These are phyloP conservation scores for Anolis sagrei DNA, from an alignment of 2,113 vertebrate genomes.

Conservation along the genomic window DNA sequence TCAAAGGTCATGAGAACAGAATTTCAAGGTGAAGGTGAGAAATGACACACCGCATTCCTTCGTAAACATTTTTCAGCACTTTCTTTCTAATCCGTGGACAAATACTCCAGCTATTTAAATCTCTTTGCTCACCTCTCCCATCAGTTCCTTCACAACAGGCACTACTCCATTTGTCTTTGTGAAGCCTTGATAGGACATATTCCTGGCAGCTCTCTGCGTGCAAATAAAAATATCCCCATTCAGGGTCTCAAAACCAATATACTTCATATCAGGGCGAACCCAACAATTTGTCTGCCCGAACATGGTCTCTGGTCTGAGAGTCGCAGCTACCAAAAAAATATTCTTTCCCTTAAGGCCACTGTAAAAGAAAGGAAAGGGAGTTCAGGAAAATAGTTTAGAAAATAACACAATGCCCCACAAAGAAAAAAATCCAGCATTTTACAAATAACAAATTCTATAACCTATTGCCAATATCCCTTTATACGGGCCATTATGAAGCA, in stretches of 20 bases:
- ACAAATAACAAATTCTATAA: neutral
- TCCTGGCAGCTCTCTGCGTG: conserved; percentile 89
- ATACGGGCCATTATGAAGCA: neutral
- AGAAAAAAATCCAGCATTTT: neutral
- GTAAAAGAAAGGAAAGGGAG: conserved; percentile 6
- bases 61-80: neutral
- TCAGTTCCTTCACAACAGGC: conserved; percentile 90
- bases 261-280: conserved; percentile 94
- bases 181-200: conserved; percentile 97
- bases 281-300: conserved; percentile 99
- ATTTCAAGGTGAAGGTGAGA: neutral
- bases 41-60: neutral
- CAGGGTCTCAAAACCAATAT: conserved; percentile 89
- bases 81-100: accelerated
- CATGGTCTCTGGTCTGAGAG: conserved; percentile 96
- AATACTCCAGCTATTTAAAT: accelerated
- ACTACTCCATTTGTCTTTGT: conserved; percentile 89
- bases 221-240: conserved; percentile 89
- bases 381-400: conserved; percentile 11
- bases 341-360: conserved; percentile 91
- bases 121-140: conserved; percentile 86
- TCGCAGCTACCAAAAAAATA: conserved; percentile 94
- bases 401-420: neutral
- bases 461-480: neutral
- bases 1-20: neutral